Evolutionary conservation across 2,888 invertebrate genomes (phyloP), one percentile per base, ranked within the genome.

Genomic region (Tachystola acroxantha): DNA sequence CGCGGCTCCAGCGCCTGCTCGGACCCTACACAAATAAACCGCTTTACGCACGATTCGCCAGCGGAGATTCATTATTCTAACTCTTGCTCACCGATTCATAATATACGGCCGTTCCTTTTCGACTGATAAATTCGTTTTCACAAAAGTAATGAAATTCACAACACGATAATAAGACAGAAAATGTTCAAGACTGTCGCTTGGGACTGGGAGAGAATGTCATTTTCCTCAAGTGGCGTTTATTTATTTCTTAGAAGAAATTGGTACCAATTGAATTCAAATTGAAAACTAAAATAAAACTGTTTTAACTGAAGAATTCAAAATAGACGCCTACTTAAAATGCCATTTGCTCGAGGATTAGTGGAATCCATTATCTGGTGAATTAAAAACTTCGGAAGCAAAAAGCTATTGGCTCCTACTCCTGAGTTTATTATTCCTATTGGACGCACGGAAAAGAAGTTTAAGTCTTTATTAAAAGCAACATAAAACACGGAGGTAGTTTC

Each of bases 21-120:
- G 73, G 80, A 80, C 80, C 82, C 81, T 86, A 77, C 71, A 69
- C 84, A 82, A 84, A 85, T 82, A 86, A 84, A 84, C 81, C 81
- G 79, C 73, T 84, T 86, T 76, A 85, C 84, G 86, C 82, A 84
- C 85, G 84, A 84, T 70, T 81, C 76, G 57, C 66, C 71, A 69
- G 64, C 73, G 69, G 75, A 81, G 82, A 85, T 85, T 86, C 85
- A 84, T 86, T 85, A 84, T 81, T 77, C 76, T 70, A 77, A 79
- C 70, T 78, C 75, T 75, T 75, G 70, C 75, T 63, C 53, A 54
- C 56, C 69, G 71, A 78, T 70, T 67, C 65, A 69, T 70, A 68
- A 64, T 69, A 68, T 67, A 16, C 20, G 16, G 20, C 6, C 10
- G 10, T 20, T 30, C 10, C 11, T 31, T 25, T 16, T 28, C 12